Evolutionary conservation across 2,797 vertebrate species (phyloP).

Genomic region (Gallinago nigripennis): DNA sequence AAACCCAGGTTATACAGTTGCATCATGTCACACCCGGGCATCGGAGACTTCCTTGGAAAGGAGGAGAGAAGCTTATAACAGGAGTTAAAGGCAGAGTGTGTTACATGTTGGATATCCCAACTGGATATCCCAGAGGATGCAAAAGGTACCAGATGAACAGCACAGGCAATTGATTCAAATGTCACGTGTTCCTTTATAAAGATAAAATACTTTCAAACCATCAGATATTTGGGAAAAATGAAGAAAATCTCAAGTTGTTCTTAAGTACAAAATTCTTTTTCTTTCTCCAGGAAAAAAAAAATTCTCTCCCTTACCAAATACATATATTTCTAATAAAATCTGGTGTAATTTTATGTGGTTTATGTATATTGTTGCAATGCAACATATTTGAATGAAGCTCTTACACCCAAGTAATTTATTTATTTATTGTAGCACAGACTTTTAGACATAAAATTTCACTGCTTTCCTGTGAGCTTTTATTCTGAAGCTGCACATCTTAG

Average conservation of each 20-base stretch:
- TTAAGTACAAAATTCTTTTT: background rate
- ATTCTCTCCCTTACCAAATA: background rate
- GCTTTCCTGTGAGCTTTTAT: background rate
- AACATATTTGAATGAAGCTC: background rate
- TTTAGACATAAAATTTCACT: background rate
- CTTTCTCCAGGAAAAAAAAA: background rate
- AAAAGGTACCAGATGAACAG: background rate
- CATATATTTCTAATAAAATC: background rate
- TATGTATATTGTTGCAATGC: background rate
- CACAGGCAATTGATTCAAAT: background rate
- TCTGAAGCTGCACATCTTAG: background rate
- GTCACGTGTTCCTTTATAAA: background rate
- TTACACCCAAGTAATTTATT: background rate
- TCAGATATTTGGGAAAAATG: background rate
- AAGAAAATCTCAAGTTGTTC: background rate
- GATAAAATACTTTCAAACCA: background rate
- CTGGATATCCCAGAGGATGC: background rate
- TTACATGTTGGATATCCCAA: background rate
- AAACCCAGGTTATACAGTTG: background rate
- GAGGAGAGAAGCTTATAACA: background rate
- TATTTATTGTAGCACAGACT: background rate
- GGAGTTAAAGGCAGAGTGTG: background rate
- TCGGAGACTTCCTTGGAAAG: background rate
- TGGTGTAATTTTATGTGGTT: background rate
- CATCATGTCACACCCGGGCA: background rate